Evolutionary conservation across 2,113 vertebrate species (phyloP).

Genomic region (Cyprinodon tularosa): DNA sequence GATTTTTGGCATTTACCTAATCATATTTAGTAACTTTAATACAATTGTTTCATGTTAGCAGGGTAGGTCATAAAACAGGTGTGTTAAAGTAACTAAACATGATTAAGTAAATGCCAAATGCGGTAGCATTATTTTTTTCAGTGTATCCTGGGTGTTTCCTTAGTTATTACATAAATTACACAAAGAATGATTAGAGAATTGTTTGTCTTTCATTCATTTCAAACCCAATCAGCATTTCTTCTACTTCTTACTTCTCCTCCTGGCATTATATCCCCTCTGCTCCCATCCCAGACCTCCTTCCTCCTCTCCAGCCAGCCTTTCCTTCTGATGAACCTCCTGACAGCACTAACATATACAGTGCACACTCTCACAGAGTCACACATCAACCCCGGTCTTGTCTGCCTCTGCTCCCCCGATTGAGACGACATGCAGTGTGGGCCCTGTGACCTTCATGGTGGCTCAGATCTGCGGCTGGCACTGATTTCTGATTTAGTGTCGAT

Average conservation of each 20-base stretch:
- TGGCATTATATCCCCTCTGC: slow-evolving; percentile 14
- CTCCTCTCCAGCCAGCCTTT: slow-evolving; percentile 9
- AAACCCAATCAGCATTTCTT: background rate
- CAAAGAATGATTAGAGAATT: background rate
- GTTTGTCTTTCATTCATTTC: background rate
- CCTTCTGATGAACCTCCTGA: slow-evolving; percentile 30
- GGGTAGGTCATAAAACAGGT: too few species aligned
- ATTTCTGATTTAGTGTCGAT: slow-evolving; percentile 99
- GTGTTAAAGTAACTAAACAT: too few species aligned
- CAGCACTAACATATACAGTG: slow-evolving; percentile 28
- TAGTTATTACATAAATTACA: background rate
- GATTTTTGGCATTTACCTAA: too few species aligned
- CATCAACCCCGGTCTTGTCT: slow-evolving; percentile 73
- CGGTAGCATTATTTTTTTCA: too few species aligned
- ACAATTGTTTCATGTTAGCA: too few species aligned
- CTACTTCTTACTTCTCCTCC: background rate
- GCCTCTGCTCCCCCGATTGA: slow-evolving; percentile 93
- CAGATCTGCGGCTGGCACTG: slow-evolving; percentile 99
- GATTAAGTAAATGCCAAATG: too few species aligned
- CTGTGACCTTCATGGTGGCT: slow-evolving; percentile 99
- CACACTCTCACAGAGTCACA: slow-evolving; percentile 30
- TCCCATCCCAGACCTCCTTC: slow-evolving; percentile 21
- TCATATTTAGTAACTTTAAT: too few species aligned
- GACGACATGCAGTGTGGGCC: slow-evolving; percentile 95
- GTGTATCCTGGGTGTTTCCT: background rate